Evolutionary conservation across 2,113 vertebrate genomes (phyloP), one percentile per base, ranked within the genome.

Genomic region (Procavia capensis): DNA sequence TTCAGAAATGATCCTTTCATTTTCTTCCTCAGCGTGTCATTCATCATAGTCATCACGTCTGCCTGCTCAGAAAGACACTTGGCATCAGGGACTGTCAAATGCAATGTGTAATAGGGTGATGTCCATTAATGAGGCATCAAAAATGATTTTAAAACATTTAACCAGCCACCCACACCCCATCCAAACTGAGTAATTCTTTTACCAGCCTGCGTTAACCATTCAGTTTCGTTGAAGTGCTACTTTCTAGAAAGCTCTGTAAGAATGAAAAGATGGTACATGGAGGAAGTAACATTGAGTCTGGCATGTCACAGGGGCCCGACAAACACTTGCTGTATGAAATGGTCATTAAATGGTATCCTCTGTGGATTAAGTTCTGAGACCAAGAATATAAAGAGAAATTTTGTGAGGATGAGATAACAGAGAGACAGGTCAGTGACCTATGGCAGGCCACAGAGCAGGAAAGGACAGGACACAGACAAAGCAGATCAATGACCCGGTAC

Each of bases 1-100:
- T 82, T 97, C 63, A 95, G 54, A 89, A 94, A 83, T 63, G 0
- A 27, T 63, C 24, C 34, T 47, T 95, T 91, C 19, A 36, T 86
- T 93, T 97, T 64, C 68, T 94, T 83, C 36, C 45, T 84, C 45
- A 83, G 25, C 81, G 87, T 81, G 47, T 74, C 43, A 68, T 45
- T 84, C 63, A 93, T 89, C 57, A 88, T 0, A 68, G 27, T 64
- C n/a, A 80, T 75, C n/a, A 68, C 11, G 7, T 82, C 78, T 63
- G 9, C n/a, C n/a, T n/a, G n/a, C n/a, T n/a, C n/a, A n/a, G n/a
- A n/a, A n/a, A n/a, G n/a, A n/a, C n/a, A n/a, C n/a, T n/a, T n/a
- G n/a, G n/a, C n/a, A n/a, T n/a, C 22, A 61, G 19, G 24, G 24
- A 17, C 25, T 82, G 4, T 27, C 5, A 90, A 63, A 93, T 63